Base-by-base conservation (phyloP, 2,113 vertebrate genomes). In the Trinectes maculatus region DNA sequence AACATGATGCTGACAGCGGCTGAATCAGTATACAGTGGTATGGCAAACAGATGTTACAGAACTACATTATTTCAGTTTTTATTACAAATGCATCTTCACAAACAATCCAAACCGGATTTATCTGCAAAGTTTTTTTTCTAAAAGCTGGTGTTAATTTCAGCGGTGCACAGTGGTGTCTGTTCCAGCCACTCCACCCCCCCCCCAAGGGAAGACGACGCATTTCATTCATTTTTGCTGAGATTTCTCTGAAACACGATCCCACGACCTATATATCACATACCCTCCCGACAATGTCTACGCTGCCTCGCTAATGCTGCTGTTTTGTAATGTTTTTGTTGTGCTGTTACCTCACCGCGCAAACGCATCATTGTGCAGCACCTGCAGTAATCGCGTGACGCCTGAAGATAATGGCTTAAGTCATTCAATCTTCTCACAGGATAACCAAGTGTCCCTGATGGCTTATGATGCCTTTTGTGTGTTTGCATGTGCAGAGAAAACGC, bases 371-470 rank as follows among this genome's bases (percentile, higher is more conserved):
- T 18, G 39, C 55, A 26, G 29, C 67, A 54, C 43, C 67, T 53
- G 37, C 34, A 24, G 53, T n/a, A 16, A 53, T 3, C 9, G 21
- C 5, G 47, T 26, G 68, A 67, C 16, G 1, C 21, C 49, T 15
- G 28, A 16, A 9, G 63, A 77, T 68, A 64, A 77, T 34, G 44
- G 48, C 21, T 68, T 55, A 26, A 52, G 56, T 62, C 69, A 74
- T 53, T 79, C 69, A 3, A 74, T 68, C 71, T 52, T 31, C 39
- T 60, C 36, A 15, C 22, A 26, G 62, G 49, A 53, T 15, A 68
- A 49, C 46, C 8, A 62, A 65, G 53, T 18, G n/a, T 0, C 18
- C 21, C 12, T 54, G 46, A 53, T 31, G 26, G 39, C 24, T 34
- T 10, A 10, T 3, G 37, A 29, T 36, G 36, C 42, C 47, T 46